Base-by-base conservation (phyloP, 2,888 invertebrate species). In the Troides oblongomaculatus region DNA sequence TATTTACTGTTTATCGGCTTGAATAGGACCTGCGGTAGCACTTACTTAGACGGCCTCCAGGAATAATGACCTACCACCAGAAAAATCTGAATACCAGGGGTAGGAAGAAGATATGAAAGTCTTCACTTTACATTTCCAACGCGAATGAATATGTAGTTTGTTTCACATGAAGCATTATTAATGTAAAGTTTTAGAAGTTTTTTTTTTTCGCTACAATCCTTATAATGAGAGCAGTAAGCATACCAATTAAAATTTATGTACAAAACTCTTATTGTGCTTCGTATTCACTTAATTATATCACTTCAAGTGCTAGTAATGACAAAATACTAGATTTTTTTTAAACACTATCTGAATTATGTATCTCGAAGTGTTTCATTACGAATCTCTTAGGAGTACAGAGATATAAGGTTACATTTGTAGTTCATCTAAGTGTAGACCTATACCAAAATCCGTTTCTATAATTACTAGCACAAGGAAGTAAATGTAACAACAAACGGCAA, bases 171-270 rank as follows among this genome's bases (percentile, higher is more conserved):
- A 78, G 75, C 76, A 62, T 79, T 80, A 80, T 79, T 78, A 80
- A 79, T 81, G 83, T 80, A 89, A 87, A 30, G 30, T 88, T 90
- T 88, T 78, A 85, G 84, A 86, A 83, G 21, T 84, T 81, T 8
- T 43, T 39, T 39, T 39, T 43, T 86, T 80, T 81, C 79, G 80
- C 86, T 89, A 89, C 83, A 80, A 79, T 82, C 82, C 84, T 84
- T 77, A 84, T 81, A 75, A 81, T 56, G 56, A 82, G 80, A 84
- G 84, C 82, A 80, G 79, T 85, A 89, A 89, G 88, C 87, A 89
- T 90, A 91, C 90, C 91, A 91, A 92, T 91, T 91, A 85, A 81
- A 85, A 84, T 87, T 88, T 92, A 92, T 92, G 81, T 92, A 92
- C 92, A 92, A 84, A 92, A 92, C 92, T 90, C 92, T 89, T 81